Evolutionary conservation across 2,113 vertebrate genomes (phyloP).

Genomic region (Grallaria varia): DNA sequence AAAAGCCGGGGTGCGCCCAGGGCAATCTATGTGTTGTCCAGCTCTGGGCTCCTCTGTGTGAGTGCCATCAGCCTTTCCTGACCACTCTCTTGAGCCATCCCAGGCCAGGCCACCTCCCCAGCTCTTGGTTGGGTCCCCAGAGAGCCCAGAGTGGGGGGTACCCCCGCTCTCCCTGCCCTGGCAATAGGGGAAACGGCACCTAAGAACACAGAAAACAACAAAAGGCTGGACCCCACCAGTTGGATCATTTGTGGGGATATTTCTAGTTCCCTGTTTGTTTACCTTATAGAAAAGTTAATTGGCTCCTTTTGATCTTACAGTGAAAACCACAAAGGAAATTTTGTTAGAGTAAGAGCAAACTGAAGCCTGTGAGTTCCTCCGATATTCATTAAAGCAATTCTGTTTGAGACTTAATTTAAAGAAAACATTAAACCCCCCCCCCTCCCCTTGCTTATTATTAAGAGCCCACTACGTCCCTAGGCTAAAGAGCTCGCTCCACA

Average conservation of each 20-base stretch:
- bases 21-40: background rate
- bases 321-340: constrained; percentile 80
- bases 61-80: fast-evolving
- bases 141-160: background rate
- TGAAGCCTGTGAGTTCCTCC: constrained; percentile 41
- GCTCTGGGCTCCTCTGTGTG: fast-evolving
- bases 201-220: background rate
- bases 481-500: constrained; percentile 39
- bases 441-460: constrained; percentile 69
- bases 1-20: background rate
- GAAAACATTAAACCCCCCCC: constrained; percentile 65
- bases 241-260: constrained; percentile 61
- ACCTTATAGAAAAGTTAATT: constrained; percentile 80
- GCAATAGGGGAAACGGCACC: background rate
- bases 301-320: constrained; percentile 78
- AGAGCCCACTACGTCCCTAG: constrained; percentile 57
- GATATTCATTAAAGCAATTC: constrained; percentile 80
- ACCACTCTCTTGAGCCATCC: fast-evolving
- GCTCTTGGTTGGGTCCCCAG: fast-evolving
- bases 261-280: constrained; percentile 75
- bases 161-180: background rate
- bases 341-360: constrained; percentile 67
- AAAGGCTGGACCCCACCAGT: background rate
- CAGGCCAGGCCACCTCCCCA: background rate
- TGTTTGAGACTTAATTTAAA: constrained; percentile 77